Evolutionary conservation across 2,888 invertebrate genomes (phyloP).

Genomic region (Cyrtodaria siliqua): DNA sequence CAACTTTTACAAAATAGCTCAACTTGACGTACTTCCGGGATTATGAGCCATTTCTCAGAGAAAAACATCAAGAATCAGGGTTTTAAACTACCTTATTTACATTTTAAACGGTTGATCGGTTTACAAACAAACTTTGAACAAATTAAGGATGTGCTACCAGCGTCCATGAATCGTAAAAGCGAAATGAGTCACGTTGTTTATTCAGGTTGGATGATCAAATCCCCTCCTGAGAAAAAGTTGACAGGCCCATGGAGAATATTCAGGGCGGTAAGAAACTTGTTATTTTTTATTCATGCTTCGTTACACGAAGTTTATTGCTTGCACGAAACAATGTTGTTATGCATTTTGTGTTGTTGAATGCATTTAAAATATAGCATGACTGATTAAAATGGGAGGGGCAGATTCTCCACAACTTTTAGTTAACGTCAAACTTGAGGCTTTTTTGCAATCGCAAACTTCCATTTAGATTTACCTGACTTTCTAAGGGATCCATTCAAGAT

Average conservation of each 20-base stretch:
- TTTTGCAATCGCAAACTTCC: too few species aligned
- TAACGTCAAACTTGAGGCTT: too few species aligned
- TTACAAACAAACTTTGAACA: neutral
- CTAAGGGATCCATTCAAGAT: too few species aligned
- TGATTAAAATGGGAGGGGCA: too few species aligned
- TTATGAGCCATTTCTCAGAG: constrained; percentile 21
- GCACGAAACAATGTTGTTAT: neutral
- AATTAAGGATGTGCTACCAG: neutral
- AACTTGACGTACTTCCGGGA: constrained; percentile 67
- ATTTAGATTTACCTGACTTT: too few species aligned
- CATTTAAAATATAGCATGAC: neutral
- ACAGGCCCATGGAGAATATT: constrained; percentile 87
- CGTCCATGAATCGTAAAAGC: constrained; percentile 43
- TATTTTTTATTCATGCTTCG: neutral
- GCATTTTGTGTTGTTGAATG: neutral
- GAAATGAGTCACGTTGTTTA: constrained; percentile 78
- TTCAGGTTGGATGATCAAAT: constrained; percentile 96
- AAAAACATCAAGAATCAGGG: constrained; percentile 1
- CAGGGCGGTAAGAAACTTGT: constrained; percentile 91
- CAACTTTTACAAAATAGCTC: neutral
- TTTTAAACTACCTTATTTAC: neutral
- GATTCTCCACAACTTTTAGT: too few species aligned
- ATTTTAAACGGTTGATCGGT: neutral
- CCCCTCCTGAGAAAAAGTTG: constrained; percentile 94
- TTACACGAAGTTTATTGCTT: too few species aligned